A percentile compares a stretch with the other conserved stretches of the same genome.
Evolutionary conservation across 2,113 vertebrate genomes (phyloP).

Genomic region (Setophaga petechia): DNA sequence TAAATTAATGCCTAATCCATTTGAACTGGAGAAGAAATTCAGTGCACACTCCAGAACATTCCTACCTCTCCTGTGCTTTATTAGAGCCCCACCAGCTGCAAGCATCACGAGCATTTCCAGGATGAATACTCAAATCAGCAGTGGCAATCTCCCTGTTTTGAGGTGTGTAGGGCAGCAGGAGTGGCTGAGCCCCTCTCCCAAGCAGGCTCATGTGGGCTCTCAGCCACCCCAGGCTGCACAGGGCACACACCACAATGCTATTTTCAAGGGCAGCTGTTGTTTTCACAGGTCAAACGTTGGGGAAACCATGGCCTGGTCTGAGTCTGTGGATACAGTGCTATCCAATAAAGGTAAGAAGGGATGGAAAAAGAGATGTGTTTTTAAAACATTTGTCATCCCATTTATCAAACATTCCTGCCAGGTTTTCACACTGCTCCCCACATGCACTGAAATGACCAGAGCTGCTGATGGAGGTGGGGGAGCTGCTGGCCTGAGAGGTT

Average conservation of each 20-base stretch:
- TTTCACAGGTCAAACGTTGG: conserved; percentile 84
- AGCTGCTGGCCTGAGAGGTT: background rate
- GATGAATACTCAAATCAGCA: background rate
- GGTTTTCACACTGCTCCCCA: background rate
- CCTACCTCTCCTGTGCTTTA: background rate
- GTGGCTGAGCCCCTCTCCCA: background rate
- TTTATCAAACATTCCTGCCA: background rate
- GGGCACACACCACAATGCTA: conserved; percentile 84
- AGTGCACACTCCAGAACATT: background rate
- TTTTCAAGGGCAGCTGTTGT: conserved; percentile 95
- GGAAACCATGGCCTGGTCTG: conserved; percentile 81
- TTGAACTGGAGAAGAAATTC: background rate
- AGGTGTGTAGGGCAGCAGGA: background rate
- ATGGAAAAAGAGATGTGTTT: background rate
- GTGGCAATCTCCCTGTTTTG: background rate
- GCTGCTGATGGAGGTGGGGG: background rate
- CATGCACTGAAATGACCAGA: fast-evolving
- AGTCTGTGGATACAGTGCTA: conserved; percentile 91
- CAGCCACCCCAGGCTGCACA: conserved; percentile 4
- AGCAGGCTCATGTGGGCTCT: background rate
- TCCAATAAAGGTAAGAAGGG: conserved; percentile 86
- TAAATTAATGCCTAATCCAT: background rate
- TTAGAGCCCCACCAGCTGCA: background rate
- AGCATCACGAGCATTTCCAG: background rate
- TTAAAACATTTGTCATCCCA: background rate